Base-by-base conservation (phyloP, 1,140 invertebrate species). In the Drosophila pseudoobscura region DNA sequence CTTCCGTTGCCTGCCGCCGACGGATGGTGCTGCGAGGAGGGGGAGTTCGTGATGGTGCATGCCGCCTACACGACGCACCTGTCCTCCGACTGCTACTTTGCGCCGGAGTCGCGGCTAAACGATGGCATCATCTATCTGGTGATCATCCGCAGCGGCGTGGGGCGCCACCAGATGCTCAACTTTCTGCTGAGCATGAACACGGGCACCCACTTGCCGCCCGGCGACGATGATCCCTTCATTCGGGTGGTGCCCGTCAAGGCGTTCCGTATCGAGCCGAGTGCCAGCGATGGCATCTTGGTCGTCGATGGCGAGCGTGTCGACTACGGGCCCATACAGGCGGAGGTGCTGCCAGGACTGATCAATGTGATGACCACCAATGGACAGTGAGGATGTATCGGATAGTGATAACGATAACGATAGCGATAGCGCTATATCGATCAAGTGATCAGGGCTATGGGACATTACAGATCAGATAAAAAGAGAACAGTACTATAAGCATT, bases 111-210 rank as follows among this genome's bases (percentile, higher is more conserved):
- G 0, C 94, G 94, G 70, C 92, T 98, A 0, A 95, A 96, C 77
- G 98, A 99, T 92, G 97, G 97, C 0, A 93, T 97, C 9, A 98
- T 99, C 91, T 98, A 97, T 95, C 93, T 99, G 84, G 92, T 97
- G 24, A 94, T 98, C 44, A 95, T 98, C 35, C 94, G 94, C 79
- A 95, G 95, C 20, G 94, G 96, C 26, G 94, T 96, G 72, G 94
- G 94, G 44, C 94, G 96, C 13, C 93, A 95, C 11, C 95, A 97
- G 87, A 91, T 98, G 15, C 92, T 94, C 11, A 93, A 96, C 82
- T 97, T 97, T 89, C 92, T 98, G 49, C 87, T 97, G 41, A 95
- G 95, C 53, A 92, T 97, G 46, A 95, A 95, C 71, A 94, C 93
- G 20, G 97, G 96, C 0, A 93, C 94, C 9, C 97, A 98, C 85